Base-by-base conservation (phyloP, 1,140 invertebrate genomes). In the Planococcus citri region DNA sequence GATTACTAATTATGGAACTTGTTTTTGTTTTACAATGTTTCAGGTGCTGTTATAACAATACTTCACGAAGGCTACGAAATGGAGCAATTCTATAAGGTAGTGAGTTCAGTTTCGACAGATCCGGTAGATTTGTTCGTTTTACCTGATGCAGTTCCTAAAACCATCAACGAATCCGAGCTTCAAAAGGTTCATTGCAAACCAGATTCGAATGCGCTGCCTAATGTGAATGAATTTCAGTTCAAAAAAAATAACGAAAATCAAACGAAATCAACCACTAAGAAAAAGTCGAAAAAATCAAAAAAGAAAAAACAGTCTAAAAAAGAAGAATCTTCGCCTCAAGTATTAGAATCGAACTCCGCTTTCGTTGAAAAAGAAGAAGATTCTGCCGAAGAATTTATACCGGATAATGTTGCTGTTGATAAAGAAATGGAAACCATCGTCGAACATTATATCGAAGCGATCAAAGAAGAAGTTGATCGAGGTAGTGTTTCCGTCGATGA, bases 21-120 rank as follows among this genome's bases (percentile, higher is more conserved):
- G n/a, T n/a, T n/a, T n/a, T n/a, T n/a, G n/a, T n/a, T n/a, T n/a
- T n/a, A n/a, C n/a, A n/a, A n/a, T n/a, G n/a, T n/a, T 64, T 8
- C 64, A 71, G 71, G 71, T 37, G 41, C 68, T 27, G 68, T 33
- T 21, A 29, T 71, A 38, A 71, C 71, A 21, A 71, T 71, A 27
- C 27, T 71, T 14, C 57, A 69, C 20, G 71, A 71, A 41, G 71
- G 69, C 1, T 57, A 60, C 58, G 71, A 71, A 22, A 69, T 71
- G 9, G 61, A n/a, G 27, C 27, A 51, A 10, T 71, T 71, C 61
- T 64, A 64, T 37, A 1, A 25, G 33, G 51, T 71, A 22, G 58
- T 71, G 20, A 71, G 69, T n/a, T 60, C 25, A 4, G 25, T 64
- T 1, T 64, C 20, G 2, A 64, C 60, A 3, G 60, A 64, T 64